phyloP scores from a whole-genome alignment of 2,797 vertebrate genomes.

The Oreonectes daqikongensis region DNA sequence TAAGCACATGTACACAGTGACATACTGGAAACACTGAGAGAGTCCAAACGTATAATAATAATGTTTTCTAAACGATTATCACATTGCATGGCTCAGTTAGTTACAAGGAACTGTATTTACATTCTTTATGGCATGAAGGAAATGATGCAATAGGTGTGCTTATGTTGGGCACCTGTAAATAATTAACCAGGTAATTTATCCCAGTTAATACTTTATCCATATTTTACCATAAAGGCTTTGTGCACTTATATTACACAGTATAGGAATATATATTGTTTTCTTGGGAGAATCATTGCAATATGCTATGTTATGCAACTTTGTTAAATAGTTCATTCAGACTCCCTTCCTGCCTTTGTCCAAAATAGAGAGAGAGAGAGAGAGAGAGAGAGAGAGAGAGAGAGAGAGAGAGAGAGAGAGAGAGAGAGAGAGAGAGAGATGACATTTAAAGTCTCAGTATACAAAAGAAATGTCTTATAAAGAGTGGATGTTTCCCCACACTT shows the following conservation, averaged over 20 bases:
- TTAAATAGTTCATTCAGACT: conserved; percentile 77
- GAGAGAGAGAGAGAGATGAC: background rate
- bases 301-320: conserved; percentile 74
- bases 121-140: background rate
- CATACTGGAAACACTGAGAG: conserved; percentile 4
- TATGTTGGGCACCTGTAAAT: conserved; percentile 33
- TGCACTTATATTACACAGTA: conserved; percentile 36
- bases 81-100: background rate
- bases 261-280: conserved; percentile 56
- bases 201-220: background rate
- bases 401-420: background rate
- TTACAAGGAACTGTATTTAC: background rate
- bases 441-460: background rate
- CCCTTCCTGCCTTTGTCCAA: conserved; percentile 83
- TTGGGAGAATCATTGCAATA: conserved; percentile 76
- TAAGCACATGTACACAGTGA: conserved; percentile 36
- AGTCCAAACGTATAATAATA: background rate
- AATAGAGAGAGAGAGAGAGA: conserved; percentile 27
- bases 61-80: background rate
- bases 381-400: conserved; percentile 7
- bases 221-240: conserved; percentile 57
- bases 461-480: background rate
- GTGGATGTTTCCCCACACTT: background rate
- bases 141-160: conserved; percentile 31
- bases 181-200: conserved; percentile 27